These are phyloP conservation scores for Platycercus adscitus DNA, from an alignment of 2,113 vertebrate genomes.

Conservation along the genomic window DNA sequence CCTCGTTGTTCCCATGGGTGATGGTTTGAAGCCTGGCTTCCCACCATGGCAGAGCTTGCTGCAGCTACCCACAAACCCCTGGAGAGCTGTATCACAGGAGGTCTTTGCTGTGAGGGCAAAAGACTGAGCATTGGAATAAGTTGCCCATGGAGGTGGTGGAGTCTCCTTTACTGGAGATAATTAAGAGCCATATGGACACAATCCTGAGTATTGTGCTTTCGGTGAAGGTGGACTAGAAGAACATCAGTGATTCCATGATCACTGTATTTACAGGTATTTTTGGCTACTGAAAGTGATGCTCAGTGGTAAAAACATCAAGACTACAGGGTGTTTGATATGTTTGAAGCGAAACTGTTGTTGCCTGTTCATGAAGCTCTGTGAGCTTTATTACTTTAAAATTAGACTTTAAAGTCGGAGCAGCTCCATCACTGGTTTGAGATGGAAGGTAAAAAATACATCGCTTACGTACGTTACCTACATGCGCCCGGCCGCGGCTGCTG, in stretches of 20 bases:
- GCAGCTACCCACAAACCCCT: accelerated
- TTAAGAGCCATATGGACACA: not conserved
- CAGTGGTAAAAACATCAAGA: not conserved
- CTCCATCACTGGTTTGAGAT: accelerated
- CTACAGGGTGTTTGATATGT: not conserved
- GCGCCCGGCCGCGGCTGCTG: not conserved
- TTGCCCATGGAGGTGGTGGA: not conserved
- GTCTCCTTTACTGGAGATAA: not conserved
- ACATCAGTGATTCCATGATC: not conserved
- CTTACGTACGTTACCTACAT: accelerated
- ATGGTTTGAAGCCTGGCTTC: not conserved
- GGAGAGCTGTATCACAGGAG: not conserved
- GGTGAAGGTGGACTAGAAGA: not conserved
- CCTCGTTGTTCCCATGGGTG: accelerated
- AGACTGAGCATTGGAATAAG: not conserved
- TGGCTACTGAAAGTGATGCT: not conserved
- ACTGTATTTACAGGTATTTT: not conserved
- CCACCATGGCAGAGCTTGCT: accelerated
- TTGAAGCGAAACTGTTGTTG: not conserved
- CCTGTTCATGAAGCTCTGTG: not conserved
- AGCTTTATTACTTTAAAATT: not conserved
- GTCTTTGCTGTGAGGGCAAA: not conserved
- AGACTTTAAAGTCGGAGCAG: not conserved
- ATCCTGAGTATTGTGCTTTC: not conserved
- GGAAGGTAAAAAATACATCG: accelerated